These are phyloP conservation scores for Clarias magur DNA, from an alignment of 2,113 vertebrate genomes.

Conservation along the genomic window DNA sequence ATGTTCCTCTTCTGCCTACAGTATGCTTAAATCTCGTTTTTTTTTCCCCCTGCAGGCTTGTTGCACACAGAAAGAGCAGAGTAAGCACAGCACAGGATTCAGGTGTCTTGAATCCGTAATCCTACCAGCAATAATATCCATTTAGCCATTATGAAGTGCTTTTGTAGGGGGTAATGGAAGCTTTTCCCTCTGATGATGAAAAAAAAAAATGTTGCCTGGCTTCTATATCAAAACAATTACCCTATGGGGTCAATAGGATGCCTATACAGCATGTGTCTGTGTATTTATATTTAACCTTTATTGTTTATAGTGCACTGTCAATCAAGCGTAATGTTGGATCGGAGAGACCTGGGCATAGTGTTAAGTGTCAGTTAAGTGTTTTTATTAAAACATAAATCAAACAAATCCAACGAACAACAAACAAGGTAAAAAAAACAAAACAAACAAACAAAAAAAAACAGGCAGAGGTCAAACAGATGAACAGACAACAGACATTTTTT, in stretches of 20 bases:
- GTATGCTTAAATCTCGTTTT: slow-evolving; percentile 54
- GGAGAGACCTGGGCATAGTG: too few species aligned
- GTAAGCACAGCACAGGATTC: slow-evolving; percentile 69
- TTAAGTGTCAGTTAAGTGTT: too few species aligned
- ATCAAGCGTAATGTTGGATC: background rate
- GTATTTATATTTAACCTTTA: background rate
- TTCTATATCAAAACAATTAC: background rate
- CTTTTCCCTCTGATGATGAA: slow-evolving; percentile 18
- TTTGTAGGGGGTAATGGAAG: slow-evolving; percentile 63
- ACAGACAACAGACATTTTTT: too few species aligned
- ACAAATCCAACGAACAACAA: too few species aligned
- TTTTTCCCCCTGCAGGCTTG: slow-evolving; percentile 13
- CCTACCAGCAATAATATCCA: slow-evolving; percentile 65
- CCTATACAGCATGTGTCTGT: background rate
- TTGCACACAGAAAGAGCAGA: slow-evolving; percentile 57
- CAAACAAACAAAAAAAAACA: too few species aligned
- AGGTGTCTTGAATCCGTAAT: slow-evolving; percentile 70
- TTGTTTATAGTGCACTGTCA: background rate
- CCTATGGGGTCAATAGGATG: background rate
- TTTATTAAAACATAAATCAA: too few species aligned
- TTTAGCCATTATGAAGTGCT: slow-evolving; percentile 56
- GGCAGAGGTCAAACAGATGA: too few species aligned
- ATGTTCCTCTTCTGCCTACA: slow-evolving; percentile 40
- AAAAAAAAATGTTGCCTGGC: slow-evolving; percentile 19
- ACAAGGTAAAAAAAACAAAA: too few species aligned